Base-by-base conservation (phyloP, 2,113 vertebrate species). In the Elaphurus davidianus region DNA sequence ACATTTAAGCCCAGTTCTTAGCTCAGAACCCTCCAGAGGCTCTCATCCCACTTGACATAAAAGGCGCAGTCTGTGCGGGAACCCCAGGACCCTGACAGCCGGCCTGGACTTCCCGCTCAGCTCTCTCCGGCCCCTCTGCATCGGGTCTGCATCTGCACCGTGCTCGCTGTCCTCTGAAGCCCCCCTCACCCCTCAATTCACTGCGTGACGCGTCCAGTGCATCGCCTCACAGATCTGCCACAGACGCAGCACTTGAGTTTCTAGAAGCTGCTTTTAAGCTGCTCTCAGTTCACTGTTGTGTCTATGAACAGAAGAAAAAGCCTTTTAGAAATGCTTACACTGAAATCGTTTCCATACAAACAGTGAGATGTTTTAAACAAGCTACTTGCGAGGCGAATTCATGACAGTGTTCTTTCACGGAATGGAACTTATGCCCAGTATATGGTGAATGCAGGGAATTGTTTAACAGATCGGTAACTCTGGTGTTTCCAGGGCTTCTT, bases 171-270 rank as follows among this genome's bases (percentile, higher is more conserved):
- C 67, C 17, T 15, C 7, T 40, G 30, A n/a, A 45, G 54, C 71
- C 54, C 2, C 11, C 1, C 40, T 47, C 88, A 8, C 43, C 0
- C 12, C 11, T 36, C 12, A 0, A 1, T 25, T 40, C 52, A 40
- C 21, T 1, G 14, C 4, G 1, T 9, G 7, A 27, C 7, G 0
- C 0, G 0, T 1, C 8, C 12, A 36, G 21, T 0, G 33, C 11
- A 8, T n/a, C 23, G 50, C 23, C 19, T 21, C 30, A 52, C 78
- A 33, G 28, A 52, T 45, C 45, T 33, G 16, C 11, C n/a, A 9
- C 50, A 54, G 50, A 36, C 33, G 3, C 33, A 4, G 0, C 23
- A 40, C 81, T 16, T 2, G n/a, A 40, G 81, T 36, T 55, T 55
- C 81, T 83, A 36, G 52, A 40, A 27, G 13, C 21, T 36, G 13